Evolutionary conservation across 2,888 invertebrate species (phyloP).

Genomic region (Tachystola acroxantha): DNA sequence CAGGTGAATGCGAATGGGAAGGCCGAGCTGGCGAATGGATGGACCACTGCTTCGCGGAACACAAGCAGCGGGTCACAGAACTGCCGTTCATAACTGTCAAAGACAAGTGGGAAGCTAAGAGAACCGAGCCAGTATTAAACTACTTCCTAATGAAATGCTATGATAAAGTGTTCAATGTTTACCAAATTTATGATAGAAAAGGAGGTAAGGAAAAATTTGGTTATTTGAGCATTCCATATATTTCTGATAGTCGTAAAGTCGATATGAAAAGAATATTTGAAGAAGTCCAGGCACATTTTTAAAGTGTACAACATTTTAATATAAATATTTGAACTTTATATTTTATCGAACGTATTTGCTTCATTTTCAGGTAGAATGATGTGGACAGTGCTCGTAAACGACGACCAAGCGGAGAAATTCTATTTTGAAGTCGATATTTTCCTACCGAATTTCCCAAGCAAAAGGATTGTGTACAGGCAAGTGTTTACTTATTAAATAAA

Average conservation of each 20-base stretch:
- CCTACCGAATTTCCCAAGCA: constrained; percentile 60
- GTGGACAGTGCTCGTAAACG: constrained; percentile 74
- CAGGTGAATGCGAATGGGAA: constrained; percentile 78
- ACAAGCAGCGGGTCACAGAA: constrained; percentile 70
- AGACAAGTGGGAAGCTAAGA: constrained; percentile 67
- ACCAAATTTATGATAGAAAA: constrained; percentile 72
- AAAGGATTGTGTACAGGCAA: constrained; percentile 71
- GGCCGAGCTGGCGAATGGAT: constrained; percentile 80
- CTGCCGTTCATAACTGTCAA: constrained; percentile 69
- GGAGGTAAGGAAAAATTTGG: constrained; percentile 66
- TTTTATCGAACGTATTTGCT: too few species aligned
- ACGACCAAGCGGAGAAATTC: constrained; percentile 60
- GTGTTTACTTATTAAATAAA: constrained; percentile 16
- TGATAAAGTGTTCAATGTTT: constrained; percentile 69
- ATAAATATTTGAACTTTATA: too few species aligned
- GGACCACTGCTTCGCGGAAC: constrained; percentile 76
- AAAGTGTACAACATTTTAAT: too few species aligned
- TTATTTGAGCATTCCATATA: too few species aligned
- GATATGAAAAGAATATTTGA: too few species aligned
- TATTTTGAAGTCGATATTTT: constrained; percentile 72
- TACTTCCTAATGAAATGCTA: constrained; percentile 67
- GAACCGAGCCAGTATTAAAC: constrained; percentile 65
- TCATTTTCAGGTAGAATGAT: constrained; percentile 69
- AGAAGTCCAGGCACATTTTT: too few species aligned
- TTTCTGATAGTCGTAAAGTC: too few species aligned